Conservation (phyloP, 2,797 vertebrate genomes). For the Phyllotis vaccarum region DNA sequence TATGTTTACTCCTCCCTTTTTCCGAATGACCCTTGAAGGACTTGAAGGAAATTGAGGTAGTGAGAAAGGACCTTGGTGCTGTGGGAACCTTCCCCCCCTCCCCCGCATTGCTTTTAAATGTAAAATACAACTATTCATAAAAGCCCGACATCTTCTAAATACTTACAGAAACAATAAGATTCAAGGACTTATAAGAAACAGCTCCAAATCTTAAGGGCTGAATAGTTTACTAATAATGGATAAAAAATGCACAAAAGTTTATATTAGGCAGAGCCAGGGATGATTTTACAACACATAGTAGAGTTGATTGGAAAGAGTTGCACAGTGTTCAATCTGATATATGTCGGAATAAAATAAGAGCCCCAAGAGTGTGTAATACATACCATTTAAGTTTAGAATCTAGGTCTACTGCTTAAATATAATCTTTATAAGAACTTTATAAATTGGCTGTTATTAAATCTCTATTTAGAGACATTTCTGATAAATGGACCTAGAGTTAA, state of each 20-base stretch:
- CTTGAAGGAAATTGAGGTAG: neutral
- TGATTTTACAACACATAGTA: neutral
- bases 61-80: neutral
- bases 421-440: neutral
- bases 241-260: neutral
- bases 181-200: neutral
- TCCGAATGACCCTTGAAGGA: neutral
- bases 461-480: neutral
- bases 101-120: too few species aligned
- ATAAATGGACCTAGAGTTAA: neutral
- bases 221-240: neutral
- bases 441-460: neutral
- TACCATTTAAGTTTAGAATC: neutral
- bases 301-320: neutral
- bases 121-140: constrained; percentile 30
- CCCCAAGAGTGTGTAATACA: neutral
- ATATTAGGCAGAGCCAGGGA: constrained; percentile 6
- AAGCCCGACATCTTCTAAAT: neutral
- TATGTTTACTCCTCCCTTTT: neutral
- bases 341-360: constrained; percentile 25
- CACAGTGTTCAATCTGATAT: neutral
- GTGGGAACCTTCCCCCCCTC: neutral
- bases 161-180: neutral
- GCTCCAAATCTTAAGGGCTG: neutral
- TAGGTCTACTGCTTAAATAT: neutral